A percentile compares a stretch with the other conserved stretches of the same genome.
These are phyloP conservation scores for Magallana angulata DNA, from an alignment of 1,140 invertebrate species.

Conservation along the genomic window DNA sequence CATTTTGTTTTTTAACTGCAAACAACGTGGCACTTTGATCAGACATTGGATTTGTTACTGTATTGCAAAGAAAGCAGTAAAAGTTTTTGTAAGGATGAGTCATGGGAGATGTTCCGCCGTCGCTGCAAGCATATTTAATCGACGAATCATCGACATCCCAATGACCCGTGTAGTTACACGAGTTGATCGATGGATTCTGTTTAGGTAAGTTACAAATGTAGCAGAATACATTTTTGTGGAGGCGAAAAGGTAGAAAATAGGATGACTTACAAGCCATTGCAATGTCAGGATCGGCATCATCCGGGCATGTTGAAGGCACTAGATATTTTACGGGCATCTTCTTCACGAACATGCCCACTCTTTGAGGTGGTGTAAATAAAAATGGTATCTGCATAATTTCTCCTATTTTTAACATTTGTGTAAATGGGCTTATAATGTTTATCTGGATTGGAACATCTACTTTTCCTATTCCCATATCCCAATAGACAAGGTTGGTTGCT, in stretches of 20 bases:
- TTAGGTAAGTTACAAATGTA: constrained; percentile 9
- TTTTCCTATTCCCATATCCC: background rate
- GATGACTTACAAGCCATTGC: background rate
- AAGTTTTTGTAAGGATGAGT: background rate
- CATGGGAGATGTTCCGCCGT: background rate
- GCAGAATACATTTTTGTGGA: constrained; percentile 1
- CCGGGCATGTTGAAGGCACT: background rate
- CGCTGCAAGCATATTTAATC: background rate
- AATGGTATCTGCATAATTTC: background rate
- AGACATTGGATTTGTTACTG: background rate
- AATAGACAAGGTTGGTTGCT: background rate
- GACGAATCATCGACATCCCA: background rate
- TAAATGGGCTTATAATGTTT: background rate
- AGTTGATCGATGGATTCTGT: background rate
- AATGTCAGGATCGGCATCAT: background rate
- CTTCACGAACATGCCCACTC: background rate
- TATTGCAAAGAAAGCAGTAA: constrained; percentile 14
- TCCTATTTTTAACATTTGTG: background rate
- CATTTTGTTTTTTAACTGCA: background rate
- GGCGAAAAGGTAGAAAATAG: background rate
- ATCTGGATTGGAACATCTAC: background rate
- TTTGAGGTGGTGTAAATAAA: background rate
- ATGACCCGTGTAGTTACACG: background rate
- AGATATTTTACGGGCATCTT: background rate
- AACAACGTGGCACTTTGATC: background rate